Evolutionary conservation across 2,797 vertebrate genomes (phyloP), one percentile per base, ranked within the genome.

Genomic region (Bradypus variegatus): DNA sequence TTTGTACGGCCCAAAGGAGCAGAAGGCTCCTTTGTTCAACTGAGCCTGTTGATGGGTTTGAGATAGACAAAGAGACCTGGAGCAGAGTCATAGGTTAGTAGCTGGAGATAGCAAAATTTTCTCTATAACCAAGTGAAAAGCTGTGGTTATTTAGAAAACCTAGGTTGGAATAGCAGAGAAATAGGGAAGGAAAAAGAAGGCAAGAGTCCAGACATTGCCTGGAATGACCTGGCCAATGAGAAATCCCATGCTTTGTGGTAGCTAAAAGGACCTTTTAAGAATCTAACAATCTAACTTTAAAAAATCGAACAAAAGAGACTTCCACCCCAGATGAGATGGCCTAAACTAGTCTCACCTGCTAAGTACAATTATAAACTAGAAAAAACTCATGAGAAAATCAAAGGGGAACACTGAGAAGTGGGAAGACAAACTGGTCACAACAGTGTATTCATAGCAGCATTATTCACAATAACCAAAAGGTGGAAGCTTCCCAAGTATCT

Each of bases 1-100:
- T 93, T 90, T 90, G 90, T 94, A 60, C 60, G 79, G 72, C 80
- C 86, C 83, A 76, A 86, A 92, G 65, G 18, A 92, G 58, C 81
- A 91, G 78, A 84, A 80, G 41, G 5, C 23, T 86, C 72, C 67
- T 93, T 94, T 94, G 88, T 94, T 96, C 75, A 53, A 45, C 27
- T 50, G 53, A 73, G 76, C 29, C 77, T 73, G 79, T 21, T 80
- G 92, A 94, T 85, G 79, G 85, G 79, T 88, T 93, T 90, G 50
- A 91, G 41, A 62, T 10, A 91, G 73, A 96, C 80, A 89, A 93
- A 91, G 31, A 29, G 29, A 48, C 48, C 92, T 78, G 64, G 76
- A 82, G 80, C 60, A 86, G 70, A 90, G 67, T 19, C 88, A 25
- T 1, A 81, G 86, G 36, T 79, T 50, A 50, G 58, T 50, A n/a